Evolutionary conservation across 2,797 vertebrate species (phyloP), one percentile per base, ranked within the genome.

Genomic region (Helarctos malayanus): DNA sequence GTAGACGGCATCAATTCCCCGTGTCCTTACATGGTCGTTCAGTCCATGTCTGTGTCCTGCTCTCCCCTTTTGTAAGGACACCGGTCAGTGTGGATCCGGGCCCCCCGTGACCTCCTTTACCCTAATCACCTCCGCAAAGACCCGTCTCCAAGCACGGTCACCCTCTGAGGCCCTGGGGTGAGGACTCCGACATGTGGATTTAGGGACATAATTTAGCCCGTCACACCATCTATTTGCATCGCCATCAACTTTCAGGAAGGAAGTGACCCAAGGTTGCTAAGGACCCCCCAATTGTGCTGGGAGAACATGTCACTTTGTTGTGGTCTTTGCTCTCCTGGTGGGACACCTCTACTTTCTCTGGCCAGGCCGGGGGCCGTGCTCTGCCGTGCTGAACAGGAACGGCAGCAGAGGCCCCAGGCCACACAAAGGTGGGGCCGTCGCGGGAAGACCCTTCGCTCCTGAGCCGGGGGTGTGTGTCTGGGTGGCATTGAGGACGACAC

Each of bases 11-110:
- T 29, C 23, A 23, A 29, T 15, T 21, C 75, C 7, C 14, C 0
- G 0, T 0, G 4, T 45, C 76, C 38, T 71, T 25, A 14, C 1
- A 0, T 4, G 2, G 35, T 6, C 0, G 0, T 13, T 2, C 12
- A 21, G 3, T 13, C 25, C 0, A 2, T 23, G 29, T 45, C 35
- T 35, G 56, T 5, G 4, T 81, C 75, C 52, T 14, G 5, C 5
- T 7, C 25, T 35, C 69, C 32, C 63, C 19, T 15, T n/a, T 19
- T 29, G 1, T 7, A 14, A 19, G 52, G 63, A 61, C 14, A 19
- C 73, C 6, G 0, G 27, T 32, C 69, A 45, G 21, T 16, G 0
- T 47, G 71, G 87, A 25, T 61, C 35, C 21, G 56, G 61, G 57
- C 5, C 52, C n/a, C 23, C 38, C 2, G 2, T 4, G n/a, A 19